Percentiles rank a stretch among this genome's conserved stretches.
These are phyloP conservation scores for Verasper variegatus DNA, from an alignment of 2,113 vertebrate genomes.

Conservation along the genomic window DNA sequence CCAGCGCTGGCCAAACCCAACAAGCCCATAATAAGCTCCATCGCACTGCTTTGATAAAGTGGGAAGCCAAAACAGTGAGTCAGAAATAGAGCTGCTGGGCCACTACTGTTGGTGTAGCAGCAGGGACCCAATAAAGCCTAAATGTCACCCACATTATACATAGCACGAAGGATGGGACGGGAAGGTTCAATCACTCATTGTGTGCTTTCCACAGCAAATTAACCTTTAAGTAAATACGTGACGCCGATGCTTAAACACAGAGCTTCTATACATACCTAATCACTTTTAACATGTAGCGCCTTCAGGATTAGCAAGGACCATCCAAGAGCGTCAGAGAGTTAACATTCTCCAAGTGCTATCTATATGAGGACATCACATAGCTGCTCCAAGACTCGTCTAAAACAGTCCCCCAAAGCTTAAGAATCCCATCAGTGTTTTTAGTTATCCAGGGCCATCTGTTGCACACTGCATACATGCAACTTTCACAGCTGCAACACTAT, in stretches of 20 bases:
- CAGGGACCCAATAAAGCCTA: constrained; percentile 60
- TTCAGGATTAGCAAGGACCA: constrained; percentile 5
- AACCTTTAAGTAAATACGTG: constrained; percentile 75
- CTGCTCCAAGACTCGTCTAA: background rate
- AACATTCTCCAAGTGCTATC: constrained; percentile 24
- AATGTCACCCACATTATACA: constrained; percentile 67
- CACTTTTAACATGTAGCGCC: constrained; percentile 17
- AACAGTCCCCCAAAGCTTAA: constrained; percentile 5
- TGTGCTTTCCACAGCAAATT: constrained; percentile 57
- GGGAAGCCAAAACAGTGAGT: constrained; percentile 46
- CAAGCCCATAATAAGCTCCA: constrained; percentile 59
- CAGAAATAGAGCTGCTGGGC: constrained; percentile 64
- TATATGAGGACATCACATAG: background rate
- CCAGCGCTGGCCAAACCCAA: constrained; percentile 47
- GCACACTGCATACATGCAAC: constrained; percentile 24
- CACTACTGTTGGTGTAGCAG: constrained; percentile 41
- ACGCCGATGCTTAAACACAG: constrained; percentile 50
- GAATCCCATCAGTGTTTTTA: constrained; percentile 29
- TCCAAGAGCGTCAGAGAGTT: constrained; percentile 10
- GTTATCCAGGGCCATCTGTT: constrained; percentile 44
- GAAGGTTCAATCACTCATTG: constrained; percentile 60
- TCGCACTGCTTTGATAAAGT: constrained; percentile 57
- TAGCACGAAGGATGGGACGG: constrained; percentile 25
- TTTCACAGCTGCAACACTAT: constrained; percentile 28
- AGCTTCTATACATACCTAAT: constrained; percentile 8